These are phyloP conservation scores for Leptopilina syphax DNA, from an alignment of 2,888 invertebrate genomes.

Conservation along the genomic window DNA sequence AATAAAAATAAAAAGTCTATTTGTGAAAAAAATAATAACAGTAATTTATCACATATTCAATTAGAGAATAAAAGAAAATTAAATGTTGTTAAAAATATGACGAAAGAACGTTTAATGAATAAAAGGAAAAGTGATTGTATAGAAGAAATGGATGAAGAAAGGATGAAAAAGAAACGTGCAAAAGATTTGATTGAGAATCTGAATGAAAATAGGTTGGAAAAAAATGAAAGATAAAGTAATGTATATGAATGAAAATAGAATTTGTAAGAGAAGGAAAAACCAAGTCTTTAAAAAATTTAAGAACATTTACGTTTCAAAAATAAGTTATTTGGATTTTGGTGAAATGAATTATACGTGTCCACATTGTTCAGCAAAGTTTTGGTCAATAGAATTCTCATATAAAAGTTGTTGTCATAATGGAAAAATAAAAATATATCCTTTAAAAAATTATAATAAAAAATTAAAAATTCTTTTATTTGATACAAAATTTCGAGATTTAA, in stretches of 20 bases:
- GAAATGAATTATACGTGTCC: no score
- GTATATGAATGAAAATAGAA: slow-evolving; percentile 16
- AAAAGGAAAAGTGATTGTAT: no score
- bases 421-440: slow-evolving; percentile 45
- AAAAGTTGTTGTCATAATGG: slow-evolving; percentile 49
- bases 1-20: not conserved
- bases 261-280: not conserved
- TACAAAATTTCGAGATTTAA: no score
- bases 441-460: slow-evolving; percentile 42
- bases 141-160: not conserved
- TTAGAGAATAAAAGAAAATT: not conserved
- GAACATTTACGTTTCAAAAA: not conserved
- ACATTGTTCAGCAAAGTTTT: no score
- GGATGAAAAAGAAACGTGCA: not conserved
- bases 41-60: not conserved
- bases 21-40: not conserved
- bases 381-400: slow-evolving; percentile 45
- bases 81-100: not conserved
- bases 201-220: slow-evolving; percentile 4
- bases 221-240: slow-evolving; percentile 7
- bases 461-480: slow-evolving; percentile 49
- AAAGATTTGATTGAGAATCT: slow-evolving; percentile 18
- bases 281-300: not conserved
- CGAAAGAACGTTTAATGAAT: not conserved
- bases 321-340: slow-evolving; percentile 44